These are phyloP conservation scores for Periophthalmus modestus DNA, from an alignment of 2,113 vertebrate genomes.

Conservation along the genomic window DNA sequence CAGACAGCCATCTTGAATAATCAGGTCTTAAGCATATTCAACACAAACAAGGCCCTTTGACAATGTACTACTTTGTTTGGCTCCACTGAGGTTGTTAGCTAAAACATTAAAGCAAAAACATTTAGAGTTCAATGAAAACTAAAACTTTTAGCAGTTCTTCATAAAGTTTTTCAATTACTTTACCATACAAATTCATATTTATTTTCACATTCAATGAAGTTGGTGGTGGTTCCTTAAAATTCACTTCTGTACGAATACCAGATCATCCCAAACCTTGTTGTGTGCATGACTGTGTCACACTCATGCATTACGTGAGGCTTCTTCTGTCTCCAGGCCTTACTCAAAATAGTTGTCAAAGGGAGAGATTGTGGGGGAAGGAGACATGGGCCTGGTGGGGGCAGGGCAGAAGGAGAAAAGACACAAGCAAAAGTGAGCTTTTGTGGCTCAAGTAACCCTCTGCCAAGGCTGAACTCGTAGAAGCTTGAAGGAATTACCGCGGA, in stretches of 20 bases:
- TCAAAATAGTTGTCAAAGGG: conserved; percentile 72
- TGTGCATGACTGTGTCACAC: conserved; percentile 25
- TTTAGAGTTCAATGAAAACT: background rate
- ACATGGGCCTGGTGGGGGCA: conserved; percentile 20
- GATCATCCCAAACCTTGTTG: conserved; percentile 18
- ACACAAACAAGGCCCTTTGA: conserved; percentile 46
- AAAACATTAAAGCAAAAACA: background rate
- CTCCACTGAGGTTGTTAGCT: background rate
- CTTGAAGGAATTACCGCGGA: conserved; percentile 5
- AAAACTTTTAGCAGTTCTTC: background rate
- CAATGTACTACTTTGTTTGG: conserved; percentile 15
- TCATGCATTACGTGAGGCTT: conserved; percentile 50
- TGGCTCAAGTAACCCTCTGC: conserved; percentile 1
- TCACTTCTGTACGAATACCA: background rate
- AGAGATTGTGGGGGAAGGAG: conserved; percentile 68
- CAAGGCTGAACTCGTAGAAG: background rate
- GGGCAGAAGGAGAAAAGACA: conserved; percentile 34
- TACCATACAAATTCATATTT: background rate
- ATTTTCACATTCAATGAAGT: background rate
- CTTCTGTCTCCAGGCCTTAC: conserved; percentile 63
- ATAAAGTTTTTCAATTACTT: background rate
- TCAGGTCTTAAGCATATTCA: conserved; percentile 67
- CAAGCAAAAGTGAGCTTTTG: conserved; percentile 54
- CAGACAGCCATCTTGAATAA: conserved; percentile 52
- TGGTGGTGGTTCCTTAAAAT: background rate